Conservation (phyloP, 35 echinoderm and acorn worm species). For the Ptychodera flava region DNA sequence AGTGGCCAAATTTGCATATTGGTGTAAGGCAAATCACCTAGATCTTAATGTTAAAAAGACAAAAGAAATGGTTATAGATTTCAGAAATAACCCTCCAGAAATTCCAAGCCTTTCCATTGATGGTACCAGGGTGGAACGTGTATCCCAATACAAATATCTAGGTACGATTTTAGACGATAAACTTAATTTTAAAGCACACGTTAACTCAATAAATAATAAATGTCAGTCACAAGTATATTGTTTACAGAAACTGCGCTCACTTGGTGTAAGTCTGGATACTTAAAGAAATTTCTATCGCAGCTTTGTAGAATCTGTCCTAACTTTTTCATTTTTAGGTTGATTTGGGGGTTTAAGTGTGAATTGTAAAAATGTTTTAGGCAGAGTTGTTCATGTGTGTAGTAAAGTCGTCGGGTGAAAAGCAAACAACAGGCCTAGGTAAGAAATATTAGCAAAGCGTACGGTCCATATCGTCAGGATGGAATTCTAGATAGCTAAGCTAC, state of each 20-base stretch:
- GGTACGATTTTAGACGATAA: constrained; percentile 19
- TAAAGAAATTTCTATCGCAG: not conserved
- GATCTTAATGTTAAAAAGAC: constrained; percentile 31
- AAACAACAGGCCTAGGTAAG: too few species aligned
- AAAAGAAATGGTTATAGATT: constrained; percentile 36
- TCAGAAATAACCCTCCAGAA: not conserved
- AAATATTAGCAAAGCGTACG: too few species aligned
- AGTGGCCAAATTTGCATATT: too few species aligned
- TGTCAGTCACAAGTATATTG: not conserved
- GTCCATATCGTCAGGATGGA: too few species aligned
- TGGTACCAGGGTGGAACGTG: constrained; percentile 20
- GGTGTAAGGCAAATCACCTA: too few species aligned
- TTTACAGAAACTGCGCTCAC: not conserved
- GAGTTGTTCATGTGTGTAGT: not conserved
- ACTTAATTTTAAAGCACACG: constrained; percentile 5
- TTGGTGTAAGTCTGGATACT: not conserved
- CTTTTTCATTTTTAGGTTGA: not conserved
- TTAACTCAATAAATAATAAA: not conserved
- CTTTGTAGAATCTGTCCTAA: not conserved
- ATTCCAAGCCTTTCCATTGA: not conserved
- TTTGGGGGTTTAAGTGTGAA: not conserved
- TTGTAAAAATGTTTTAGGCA: not conserved
- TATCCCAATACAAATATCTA: constrained; percentile 25
- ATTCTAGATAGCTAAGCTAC: too few species aligned
- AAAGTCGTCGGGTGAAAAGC: not conserved